Evolutionary conservation across 1,140 invertebrate species (phyloP).

Genomic region (Tetramorium alpestre): DNA sequence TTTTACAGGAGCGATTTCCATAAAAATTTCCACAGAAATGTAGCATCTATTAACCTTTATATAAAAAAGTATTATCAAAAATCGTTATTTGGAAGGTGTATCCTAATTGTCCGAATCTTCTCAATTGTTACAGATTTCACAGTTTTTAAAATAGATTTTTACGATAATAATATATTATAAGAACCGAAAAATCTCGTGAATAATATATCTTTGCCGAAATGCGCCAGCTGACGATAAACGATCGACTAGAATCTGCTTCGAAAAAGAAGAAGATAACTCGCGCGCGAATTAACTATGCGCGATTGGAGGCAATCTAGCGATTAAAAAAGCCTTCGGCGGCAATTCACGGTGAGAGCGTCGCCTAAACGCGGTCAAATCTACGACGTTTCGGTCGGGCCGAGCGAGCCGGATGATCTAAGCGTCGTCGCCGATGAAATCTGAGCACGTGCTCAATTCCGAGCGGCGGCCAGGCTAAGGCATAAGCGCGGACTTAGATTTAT

Average conservation of each 20-base stretch:
- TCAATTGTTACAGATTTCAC: neutral
- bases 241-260: neutral
- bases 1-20: neutral
- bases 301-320: conserved; percentile 40
- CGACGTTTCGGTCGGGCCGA: conserved; percentile 67
- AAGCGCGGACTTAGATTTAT: conserved; percentile 84
- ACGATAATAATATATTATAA: neutral
- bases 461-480: conserved; percentile 77
- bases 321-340: conserved; percentile 57
- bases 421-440: conserved; percentile 84
- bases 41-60: neutral
- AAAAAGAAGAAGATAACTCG: conserved; percentile 4
- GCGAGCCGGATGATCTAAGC: conserved; percentile 82
- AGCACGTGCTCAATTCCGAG: conserved; percentile 83
- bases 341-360: conserved; percentile 53
- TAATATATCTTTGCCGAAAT: neutral
- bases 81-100: neutral
- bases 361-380: conserved; percentile 67
- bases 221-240: neutral
- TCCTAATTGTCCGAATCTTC: neutral
- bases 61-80: conserved; percentile 3
- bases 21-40: neutral
- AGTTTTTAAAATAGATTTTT: neutral
- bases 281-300: conserved; percentile 31
- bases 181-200: neutral